Base-by-base conservation (phyloP, 2,888 invertebrate genomes). In the Ormyrus labotus region DNA sequence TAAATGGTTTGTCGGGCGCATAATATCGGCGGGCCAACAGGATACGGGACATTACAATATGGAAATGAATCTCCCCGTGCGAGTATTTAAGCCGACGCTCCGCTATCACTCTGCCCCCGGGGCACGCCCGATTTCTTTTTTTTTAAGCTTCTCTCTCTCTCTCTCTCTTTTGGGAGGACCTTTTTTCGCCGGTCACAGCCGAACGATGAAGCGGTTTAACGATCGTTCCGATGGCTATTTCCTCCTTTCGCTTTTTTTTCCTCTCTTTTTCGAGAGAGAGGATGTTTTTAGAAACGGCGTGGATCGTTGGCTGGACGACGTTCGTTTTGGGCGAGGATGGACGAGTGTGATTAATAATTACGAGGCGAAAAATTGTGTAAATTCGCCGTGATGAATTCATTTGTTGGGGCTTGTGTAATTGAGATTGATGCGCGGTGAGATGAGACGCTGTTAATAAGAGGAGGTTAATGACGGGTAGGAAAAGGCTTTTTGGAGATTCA, bases 21-120 rank as follows among this genome's bases (percentile, higher is more conserved):
- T 88, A 89, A 89, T 88, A 87, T 88, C 86, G 84, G 85, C 85
- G 83, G 84, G 83, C 80, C 85, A 84, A 87, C 88, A 89, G 90
- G 90, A 90, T 89, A 89, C 89, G 85, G 87, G 86, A 83, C 87
- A 89, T 88, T 89, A 90, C 89, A 88, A 88, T 90, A 90, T 90
- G 89, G 89, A 90, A 90, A 90, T 89, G 86, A 88, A 86, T 83
- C 84, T 75, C 73, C 82, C 82, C 70, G 80, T 82, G 45, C 64
- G 51, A 11, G 53, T 50, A 47, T 19, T n/a, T n/a, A 5, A 9
- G 58, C 70, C 50, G n/a, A 63, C 47, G 67, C 51, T 19, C 50
- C 53, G 63, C 65, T 75, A 70, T 80, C 80, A 69, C 65, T 78
- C 60, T 13, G 34, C 19, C 13, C 47, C 50, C 63, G 48, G 78